Base-by-base conservation (phyloP, 2,888 invertebrate species). In the Sceliomorpha sp. region DNA sequence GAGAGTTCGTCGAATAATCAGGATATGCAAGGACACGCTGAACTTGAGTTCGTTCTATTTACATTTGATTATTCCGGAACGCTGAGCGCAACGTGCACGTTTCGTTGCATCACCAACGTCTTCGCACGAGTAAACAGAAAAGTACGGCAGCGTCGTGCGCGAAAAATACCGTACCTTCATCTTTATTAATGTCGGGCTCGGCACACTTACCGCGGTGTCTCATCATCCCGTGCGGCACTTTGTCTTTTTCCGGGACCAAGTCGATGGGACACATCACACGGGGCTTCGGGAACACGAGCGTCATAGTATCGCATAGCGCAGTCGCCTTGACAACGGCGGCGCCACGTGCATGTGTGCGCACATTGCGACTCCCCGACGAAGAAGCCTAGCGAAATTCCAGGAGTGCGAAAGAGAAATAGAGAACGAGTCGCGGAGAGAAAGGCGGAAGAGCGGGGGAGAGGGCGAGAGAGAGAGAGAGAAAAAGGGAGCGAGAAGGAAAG, bases 311-410 rank as follows among this genome's bases (percentile, higher is more conserved):
- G 59, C 42, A 63, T 79, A 77, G 84, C 86, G 86, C 86, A 87
- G 82, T 81, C 86, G 85, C 85, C 81, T 81, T 82, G 81, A 78
- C 78, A 81, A 79, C 81, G 67, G 80, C 79, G 77, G 80, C 78
- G 78, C 83, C 86, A 83, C 84, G 84, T 87, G 86, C 79, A 73
- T 83, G 79, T 82, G 81, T 75, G 81, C 66, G 68, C 59, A 59
- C 48, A 51, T 66, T 64, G 68, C 63, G 62, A 48, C 42, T 60
- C 66, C 31, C 24, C 42, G 62, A 55, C 29, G 37, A 56, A 39
- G 62, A 48, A 15, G 51, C 44, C 44, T 45, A 45, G 56, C 42
- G 60, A 36, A 44, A 37, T 14, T 42, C 14, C 36, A 32, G 44
- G 51, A 8, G 20, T 70, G 53, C 4, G 24, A 56, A 50, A 58